Conservation (phyloP, 92 coral and sea anemone species). For the Porites rus region DNA sequence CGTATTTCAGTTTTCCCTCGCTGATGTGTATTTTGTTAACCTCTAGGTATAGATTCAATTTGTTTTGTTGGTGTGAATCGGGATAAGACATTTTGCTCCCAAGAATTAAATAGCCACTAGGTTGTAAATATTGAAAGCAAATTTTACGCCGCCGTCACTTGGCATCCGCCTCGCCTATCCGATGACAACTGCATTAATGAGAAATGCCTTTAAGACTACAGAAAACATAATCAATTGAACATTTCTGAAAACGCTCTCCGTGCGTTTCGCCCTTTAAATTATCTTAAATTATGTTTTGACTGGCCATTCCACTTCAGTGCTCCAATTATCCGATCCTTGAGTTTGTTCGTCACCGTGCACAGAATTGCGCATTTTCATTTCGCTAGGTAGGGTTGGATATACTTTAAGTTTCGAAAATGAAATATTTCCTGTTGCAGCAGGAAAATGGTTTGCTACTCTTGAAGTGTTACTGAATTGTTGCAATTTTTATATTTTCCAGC, state of each 20-base stretch:
- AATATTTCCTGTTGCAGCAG: not conserved
- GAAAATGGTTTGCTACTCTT: not conserved
- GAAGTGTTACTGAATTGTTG: not conserved
- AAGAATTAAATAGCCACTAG: too few relatives aligned
- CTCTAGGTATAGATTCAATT: too few relatives aligned
- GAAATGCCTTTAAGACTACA: not conserved
- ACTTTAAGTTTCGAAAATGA: not conserved
- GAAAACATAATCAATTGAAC: too few relatives aligned
- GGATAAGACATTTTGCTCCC: too few relatives aligned
- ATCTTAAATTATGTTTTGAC: not conserved
- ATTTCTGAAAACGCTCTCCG: not conserved
- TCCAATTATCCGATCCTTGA: not conserved
- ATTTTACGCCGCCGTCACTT: not conserved
- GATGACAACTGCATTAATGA: not conserved
- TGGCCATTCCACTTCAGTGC: slow-evolving; percentile 22
- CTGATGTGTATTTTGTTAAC: too few relatives aligned
- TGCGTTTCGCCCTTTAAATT: not conserved
- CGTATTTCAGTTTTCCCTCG: too few relatives aligned
- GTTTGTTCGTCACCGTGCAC: not conserved
- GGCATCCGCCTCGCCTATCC: not conserved
- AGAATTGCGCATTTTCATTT: not conserved
- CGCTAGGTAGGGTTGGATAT: not conserved
- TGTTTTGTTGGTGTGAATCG: too few relatives aligned
- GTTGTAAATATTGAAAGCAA: not conserved
- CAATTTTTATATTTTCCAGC: not conserved